Evolutionary conservation across 2,888 invertebrate species (phyloP).

Genomic region (Trachelus iudaicus): DNA sequence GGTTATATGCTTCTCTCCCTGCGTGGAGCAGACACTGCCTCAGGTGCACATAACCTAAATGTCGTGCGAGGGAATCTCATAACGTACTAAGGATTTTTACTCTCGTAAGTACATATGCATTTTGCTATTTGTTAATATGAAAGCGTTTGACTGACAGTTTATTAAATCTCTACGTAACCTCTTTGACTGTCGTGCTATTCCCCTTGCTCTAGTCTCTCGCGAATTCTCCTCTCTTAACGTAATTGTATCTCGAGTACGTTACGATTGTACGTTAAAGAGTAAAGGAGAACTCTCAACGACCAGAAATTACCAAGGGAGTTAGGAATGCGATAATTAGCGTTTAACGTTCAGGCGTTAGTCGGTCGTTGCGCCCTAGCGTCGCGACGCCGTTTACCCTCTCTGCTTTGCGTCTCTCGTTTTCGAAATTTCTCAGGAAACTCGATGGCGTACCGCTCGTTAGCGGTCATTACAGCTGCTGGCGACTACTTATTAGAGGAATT

Average conservation of each 20-base stretch:
- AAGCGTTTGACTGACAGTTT: neutral
- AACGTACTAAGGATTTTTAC: neutral
- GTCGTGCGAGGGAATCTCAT: neutral
- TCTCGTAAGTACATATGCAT: neutral
- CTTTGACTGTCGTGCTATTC: neutral
- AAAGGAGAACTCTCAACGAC: neutral
- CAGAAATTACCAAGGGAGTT: neutral
- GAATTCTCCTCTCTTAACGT: neutral
- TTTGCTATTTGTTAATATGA: neutral
- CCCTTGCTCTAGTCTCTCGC: neutral
- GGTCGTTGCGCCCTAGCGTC: conserved; percentile 26
- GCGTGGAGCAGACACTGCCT: neutral
- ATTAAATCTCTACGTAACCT: neutral
- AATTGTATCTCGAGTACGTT: neutral
- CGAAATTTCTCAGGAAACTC: conserved; percentile 49
- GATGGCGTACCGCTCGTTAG: conserved; percentile 42
- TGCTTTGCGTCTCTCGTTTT: conserved; percentile 29
- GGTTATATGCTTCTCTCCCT: conserved; percentile 16
- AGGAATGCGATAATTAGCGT: conserved; percentile 44
- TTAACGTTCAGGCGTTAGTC: conserved; percentile 50
- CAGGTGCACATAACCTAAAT: neutral
- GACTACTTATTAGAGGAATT: neutral
- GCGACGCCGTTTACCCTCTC: conserved; percentile 36
- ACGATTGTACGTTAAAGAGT: neutral
- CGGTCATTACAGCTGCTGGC: conserved; percentile 48